Conservation (phyloP, 2,888 invertebrate species). For the Erebia aethiops region DNA sequence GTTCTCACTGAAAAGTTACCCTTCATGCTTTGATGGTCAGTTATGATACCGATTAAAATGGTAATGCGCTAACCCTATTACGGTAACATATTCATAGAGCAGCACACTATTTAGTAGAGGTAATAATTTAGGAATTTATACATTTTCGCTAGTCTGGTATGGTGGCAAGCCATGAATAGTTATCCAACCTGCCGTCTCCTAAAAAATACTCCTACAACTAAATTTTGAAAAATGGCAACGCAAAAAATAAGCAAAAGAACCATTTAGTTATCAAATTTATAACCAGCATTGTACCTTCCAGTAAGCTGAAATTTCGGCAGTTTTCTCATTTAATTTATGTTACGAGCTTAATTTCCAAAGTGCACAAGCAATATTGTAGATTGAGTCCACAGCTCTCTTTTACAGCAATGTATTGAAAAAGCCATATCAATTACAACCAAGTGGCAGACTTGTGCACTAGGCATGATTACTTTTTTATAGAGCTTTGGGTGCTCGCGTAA, state of each 20-base stretch:
- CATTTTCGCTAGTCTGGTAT: no score
- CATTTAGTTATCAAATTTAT: neutral
- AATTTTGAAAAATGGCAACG: no score
- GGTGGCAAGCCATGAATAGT: no score
- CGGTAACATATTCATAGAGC: neutral
- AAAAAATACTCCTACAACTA: no score
- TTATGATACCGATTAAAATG: neutral
- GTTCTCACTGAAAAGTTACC: no score
- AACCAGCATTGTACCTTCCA: neutral
- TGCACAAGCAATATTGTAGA: conserved; percentile 12
- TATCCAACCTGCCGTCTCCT: no score
- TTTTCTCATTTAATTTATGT: neutral
- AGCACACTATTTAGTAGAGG: neutral
- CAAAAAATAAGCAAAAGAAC: neutral
- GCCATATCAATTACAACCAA: conserved; percentile 16
- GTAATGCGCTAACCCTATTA: neutral
- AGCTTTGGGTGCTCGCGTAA: neutral
- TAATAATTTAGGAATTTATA: no score
- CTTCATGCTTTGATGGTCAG: neutral
- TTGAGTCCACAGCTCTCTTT: conserved; percentile 3
- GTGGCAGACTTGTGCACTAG: conserved; percentile 12
- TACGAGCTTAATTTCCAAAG: conserved; percentile 6
- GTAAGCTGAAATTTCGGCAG: neutral
- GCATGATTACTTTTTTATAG: conserved; percentile 18
- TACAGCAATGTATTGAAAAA: conserved; percentile 9